Percentiles rank a stretch among this genome's conserved stretches.
phyloP scores from a whole-genome alignment of 2,797 vertebrate genomes.

The Paratrypauchen microcephalus region DNA sequence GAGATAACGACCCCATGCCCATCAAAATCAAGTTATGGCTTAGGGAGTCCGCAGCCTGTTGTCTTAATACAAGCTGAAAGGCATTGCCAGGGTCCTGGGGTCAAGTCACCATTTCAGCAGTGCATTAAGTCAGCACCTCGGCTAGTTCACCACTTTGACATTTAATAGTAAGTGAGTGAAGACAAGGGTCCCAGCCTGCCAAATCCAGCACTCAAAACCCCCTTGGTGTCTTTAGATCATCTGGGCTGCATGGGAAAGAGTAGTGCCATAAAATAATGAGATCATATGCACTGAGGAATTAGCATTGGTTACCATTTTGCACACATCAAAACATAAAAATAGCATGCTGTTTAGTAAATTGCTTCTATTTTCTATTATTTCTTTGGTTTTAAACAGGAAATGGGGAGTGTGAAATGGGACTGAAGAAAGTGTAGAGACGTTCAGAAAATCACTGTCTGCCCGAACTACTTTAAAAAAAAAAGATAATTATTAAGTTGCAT shows the following conservation, averaged over 20 bases:
- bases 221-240: neutral
- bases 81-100: constrained; percentile 70
- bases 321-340: too few relatives aligned
- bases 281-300: neutral
- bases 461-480: constrained; percentile 4
- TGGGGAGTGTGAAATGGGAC: neutral
- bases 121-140: constrained; percentile 71
- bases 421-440: neutral
- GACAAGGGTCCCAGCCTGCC: constrained; percentile 56
- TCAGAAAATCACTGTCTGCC: neutral
- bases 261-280: neutral
- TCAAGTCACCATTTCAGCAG: constrained; percentile 68
- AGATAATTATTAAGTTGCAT: constrained; percentile 4
- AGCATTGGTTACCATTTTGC: neutral
- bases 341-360: neutral
- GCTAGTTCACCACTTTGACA: constrained; percentile 65
- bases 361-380: neutral
- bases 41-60: constrained; percentile 41
- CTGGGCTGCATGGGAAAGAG: neutral
- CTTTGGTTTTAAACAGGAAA: neutral
- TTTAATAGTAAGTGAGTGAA: constrained; percentile 72
- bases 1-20: constrained; percentile 72
- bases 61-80: constrained; percentile 72
- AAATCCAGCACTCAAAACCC: constrained; percentile 46
- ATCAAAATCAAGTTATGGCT: constrained; percentile 71